phyloP scores from a whole-genome alignment of 2,797 vertebrate genomes.

The Neoniphon sammara region DNA sequence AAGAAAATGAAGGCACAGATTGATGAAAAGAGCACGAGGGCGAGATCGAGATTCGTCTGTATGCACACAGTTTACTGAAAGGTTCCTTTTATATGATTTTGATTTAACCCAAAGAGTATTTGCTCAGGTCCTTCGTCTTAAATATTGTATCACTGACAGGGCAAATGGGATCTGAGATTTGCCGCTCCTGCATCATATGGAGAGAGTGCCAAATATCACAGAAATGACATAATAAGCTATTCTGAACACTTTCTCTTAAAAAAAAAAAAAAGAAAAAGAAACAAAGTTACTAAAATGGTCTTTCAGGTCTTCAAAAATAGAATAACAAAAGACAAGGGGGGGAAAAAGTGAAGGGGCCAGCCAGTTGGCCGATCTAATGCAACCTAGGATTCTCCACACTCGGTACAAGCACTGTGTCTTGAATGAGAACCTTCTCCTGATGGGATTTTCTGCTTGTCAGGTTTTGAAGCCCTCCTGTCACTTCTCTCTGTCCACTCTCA shows the following conservation, averaged over 20 bases:
- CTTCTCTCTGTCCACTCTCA: constrained; percentile 43
- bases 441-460: constrained; percentile 30
- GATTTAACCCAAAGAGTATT: constrained; percentile 4
- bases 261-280: constrained; percentile 47
- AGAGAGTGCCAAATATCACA: constrained; percentile 43
- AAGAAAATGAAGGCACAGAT: constrained; percentile 79
- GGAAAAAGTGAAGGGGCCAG: constrained; percentile 5
- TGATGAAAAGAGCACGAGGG: constrained; percentile 67
- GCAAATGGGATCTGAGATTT: constrained; percentile 5
- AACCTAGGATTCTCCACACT: constrained; percentile 41
- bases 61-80: constrained; percentile 47
- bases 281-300: constrained; percentile 58
- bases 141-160: constrained; percentile 32
- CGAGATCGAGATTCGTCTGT: constrained; percentile 54
- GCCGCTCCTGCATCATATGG: constrained; percentile 33
- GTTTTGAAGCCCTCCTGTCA: constrained; percentile 24
- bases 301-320: constrained; percentile 38
- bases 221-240: constrained; percentile 33
- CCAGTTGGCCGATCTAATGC: constrained; percentile 34
- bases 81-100: constrained; percentile 34
- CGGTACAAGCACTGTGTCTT: constrained; percentile 38
- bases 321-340: neutral
- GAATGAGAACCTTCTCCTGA: constrained; percentile 55
- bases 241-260: constrained; percentile 32
- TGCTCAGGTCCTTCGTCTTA: constrained; percentile 23